These are phyloP conservation scores for Mirounga angustirostris DNA, from an alignment of 2,113 vertebrate species.

Conservation along the genomic window DNA sequence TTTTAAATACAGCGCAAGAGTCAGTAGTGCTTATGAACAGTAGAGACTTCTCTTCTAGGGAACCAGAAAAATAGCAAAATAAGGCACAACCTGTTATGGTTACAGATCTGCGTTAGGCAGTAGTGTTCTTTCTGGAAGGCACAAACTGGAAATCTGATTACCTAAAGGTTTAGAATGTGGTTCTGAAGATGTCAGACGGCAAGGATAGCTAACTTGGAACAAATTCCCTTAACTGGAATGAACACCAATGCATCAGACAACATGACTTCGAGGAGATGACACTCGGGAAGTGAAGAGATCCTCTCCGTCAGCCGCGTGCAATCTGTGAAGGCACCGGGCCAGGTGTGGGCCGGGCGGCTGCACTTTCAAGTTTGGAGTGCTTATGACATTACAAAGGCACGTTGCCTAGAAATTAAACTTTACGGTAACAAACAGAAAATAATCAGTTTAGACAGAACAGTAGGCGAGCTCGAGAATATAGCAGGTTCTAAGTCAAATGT, in stretches of 20 bases:
- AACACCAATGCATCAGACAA: not conserved
- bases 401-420: slow-evolving; percentile 76
- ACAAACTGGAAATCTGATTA: slow-evolving; percentile 38
- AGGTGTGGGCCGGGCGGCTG: slow-evolving; percentile 36
- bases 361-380: slow-evolving; percentile 74
- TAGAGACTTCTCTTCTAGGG: not conserved
- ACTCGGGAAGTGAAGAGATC: not conserved
- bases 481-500: slow-evolving; percentile 81
- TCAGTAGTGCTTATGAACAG: slow-evolving; percentile 67
- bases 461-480: slow-evolving; percentile 77
- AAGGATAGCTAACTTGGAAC: not conserved
- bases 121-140: slow-evolving; percentile 76
- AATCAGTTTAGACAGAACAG: slow-evolving; percentile 79
- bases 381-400: slow-evolving; percentile 80
- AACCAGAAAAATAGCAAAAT: slow-evolving; percentile 31
- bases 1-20: not conserved
- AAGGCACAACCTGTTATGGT: slow-evolving; percentile 58
- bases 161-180: not conserved
- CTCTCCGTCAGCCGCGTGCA: not conserved
- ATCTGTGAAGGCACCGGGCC: slow-evolving; percentile 61
- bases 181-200: not conserved
- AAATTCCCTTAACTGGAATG: not conserved
- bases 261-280: not conserved
- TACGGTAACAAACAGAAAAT: slow-evolving; percentile 76
- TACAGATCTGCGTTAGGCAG: slow-evolving; percentile 27